Base-by-base conservation (phyloP, 1,140 invertebrate genomes). In the Maconellicoccus hirsutus region DNA sequence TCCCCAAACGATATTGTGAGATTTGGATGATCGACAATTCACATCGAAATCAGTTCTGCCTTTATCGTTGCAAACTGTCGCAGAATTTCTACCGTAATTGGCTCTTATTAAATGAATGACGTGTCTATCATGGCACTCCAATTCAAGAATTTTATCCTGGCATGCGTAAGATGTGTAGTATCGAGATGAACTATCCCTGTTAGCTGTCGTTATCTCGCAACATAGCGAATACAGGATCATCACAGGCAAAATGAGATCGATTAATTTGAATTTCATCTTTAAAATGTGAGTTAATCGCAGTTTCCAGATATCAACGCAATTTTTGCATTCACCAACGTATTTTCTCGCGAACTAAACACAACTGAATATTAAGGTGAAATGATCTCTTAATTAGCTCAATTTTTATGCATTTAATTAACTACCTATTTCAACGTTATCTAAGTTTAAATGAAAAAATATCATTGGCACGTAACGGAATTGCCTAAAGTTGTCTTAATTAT, bases 21-120 rank as follows among this genome's bases (percentile, higher is more conserved):
- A 90, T 77, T 89, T 91, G 23, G 86, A 87, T 69, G 91, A 91
- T 87, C 93, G 94, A 80, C 94, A 97, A 80, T 96, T 94, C 75
- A 96, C 92, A 81, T 91, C 94, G 94, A 93, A 96, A 76, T 95
- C 93, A n/a, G 92, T 93, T 81, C 93, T 89, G 71, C 94, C 94
- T 78, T 95, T 91, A 77, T 94, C 92, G 80, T 98, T 98, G 84
- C 94, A 98, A 78, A 96, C 93, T 76, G 92, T 93, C 80, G 96
- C 94, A 72, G 91, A 94, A 82, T 94, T 97, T 74, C 94, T 86
- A 66, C 94, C 94, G 79, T 96, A 98, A 84, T 96, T 96, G 73
- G 94, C 94, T 73, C 94, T 85, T 76, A 95, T 92, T 73, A 97
- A 83, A 77, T 94, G 89, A 75, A 98, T 97, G 61, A 94, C 82